Evolutionary conservation across 2,888 invertebrate genomes (phyloP).

Genomic region (Melanchra persicariae): DNA sequence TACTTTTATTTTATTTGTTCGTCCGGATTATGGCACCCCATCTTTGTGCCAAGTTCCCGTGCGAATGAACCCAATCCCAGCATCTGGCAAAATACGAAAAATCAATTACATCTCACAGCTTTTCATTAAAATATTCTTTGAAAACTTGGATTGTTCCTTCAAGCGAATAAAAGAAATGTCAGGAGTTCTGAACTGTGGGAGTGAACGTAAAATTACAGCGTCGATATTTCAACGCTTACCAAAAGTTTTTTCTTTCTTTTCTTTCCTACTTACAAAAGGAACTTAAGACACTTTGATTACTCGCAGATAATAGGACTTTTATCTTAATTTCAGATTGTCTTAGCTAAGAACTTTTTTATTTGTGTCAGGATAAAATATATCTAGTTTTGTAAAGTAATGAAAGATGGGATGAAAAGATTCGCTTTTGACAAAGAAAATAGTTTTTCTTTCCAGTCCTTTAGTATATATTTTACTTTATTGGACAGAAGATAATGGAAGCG

Average conservation of each 20-base stretch:
- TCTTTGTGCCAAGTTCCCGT: slow-evolving; percentile 12
- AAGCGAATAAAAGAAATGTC: slow-evolving; percentile 46
- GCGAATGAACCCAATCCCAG: slow-evolving; percentile 12
- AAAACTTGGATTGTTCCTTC: slow-evolving; percentile 40
- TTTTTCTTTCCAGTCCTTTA: slow-evolving; percentile 10
- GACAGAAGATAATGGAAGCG: slow-evolving; percentile 21
- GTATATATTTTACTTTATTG: slow-evolving; percentile 20
- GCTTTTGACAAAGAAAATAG: slow-evolving; percentile 27
- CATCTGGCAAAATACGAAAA: slow-evolving; percentile 26
- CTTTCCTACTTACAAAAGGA: slow-evolving; percentile 27
- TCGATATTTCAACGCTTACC: slow-evolving; percentile 53
- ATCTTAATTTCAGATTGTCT: slow-evolving; percentile 48
- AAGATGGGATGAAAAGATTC: slow-evolving; percentile 17
- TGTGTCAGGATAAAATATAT: slow-evolving; percentile 23
- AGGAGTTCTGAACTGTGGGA: slow-evolving; percentile 48
- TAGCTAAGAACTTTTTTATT: slow-evolving; percentile 34
- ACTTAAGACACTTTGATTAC: slow-evolving; percentile 54
- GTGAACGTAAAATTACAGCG: slow-evolving; percentile 49
- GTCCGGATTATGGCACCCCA: neutral
- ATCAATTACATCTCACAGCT: slow-evolving; percentile 22
- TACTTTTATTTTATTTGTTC: slow-evolving; percentile 10
- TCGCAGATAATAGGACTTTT: slow-evolving; percentile 52
- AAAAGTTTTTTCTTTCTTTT: slow-evolving; percentile 36
- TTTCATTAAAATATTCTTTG: slow-evolving; percentile 33
- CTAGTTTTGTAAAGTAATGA: slow-evolving; percentile 40